Evolutionary conservation across 1,140 invertebrate genomes (phyloP), one percentile per base, ranked within the genome.

Genomic region (Radopholus similis): DNA sequence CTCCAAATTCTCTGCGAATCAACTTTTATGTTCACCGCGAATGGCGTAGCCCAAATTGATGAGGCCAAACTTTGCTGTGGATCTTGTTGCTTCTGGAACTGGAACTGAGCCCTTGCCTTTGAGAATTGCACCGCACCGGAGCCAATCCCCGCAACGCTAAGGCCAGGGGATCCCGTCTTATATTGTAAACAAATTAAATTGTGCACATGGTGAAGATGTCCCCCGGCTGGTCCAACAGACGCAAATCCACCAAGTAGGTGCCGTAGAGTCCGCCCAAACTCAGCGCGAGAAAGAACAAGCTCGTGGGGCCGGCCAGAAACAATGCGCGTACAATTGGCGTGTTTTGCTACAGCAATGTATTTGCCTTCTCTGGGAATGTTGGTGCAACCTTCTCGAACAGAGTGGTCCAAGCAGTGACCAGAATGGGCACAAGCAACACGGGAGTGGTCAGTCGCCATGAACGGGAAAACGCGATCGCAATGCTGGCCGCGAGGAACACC

Each of bases 191-290:
- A n/a, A n/a, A n/a, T n/a, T n/a, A n/a, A n/a, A n/a, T n/a, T n/a
- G n/a, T n/a, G 35, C 38, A 26, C n/a, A 66, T 49, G 44, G 64
- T 63, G 37, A 66, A 66, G 37, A 66, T 66, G 34, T 42, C 32
- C 1, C 64, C 64, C 0, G 64, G 64, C 32, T 47, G 9, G 40
- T 32, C 38, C n/a, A 66, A 30, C 49, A 56, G 37, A 18, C 58
- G 38, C 35, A 57, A 23, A 55, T 66, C 56, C 13, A 66, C 56
- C n/a, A 66, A 26, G 18, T 35, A 37, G 9, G 54, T 66, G n/a
- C 64, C 64, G 51, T 65, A 65, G n/a, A 66, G 28, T n/a, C 64
- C 64, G 47, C 64, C 64, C n/a, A 66, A n/a, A 40, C 34, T 34
- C 18, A 66, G 40, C 40, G 38, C 58, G 26, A 66, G 8, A 34